Percentiles rank a stretch among this genome's conserved stretches.
phyloP scores from a whole-genome alignment of 2,888 invertebrate genomes.

The Myathropa florea region DNA sequence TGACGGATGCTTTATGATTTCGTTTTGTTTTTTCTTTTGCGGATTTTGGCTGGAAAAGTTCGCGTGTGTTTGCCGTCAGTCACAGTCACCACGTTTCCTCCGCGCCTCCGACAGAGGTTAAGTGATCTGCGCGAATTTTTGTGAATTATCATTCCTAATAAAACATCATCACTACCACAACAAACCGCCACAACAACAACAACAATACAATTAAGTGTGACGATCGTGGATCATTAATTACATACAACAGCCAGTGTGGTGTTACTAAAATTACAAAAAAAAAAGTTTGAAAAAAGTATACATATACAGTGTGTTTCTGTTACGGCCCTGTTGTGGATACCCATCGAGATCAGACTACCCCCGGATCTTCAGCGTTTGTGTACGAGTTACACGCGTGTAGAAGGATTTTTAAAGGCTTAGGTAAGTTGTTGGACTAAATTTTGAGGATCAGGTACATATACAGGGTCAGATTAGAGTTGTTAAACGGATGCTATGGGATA shows the following conservation, averaged over 20 bases:
- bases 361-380: conserved; percentile 11
- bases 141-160: background rate
- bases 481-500: no score
- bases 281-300: background rate
- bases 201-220: conserved; percentile 22
- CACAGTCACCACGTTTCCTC: conserved; percentile 1
- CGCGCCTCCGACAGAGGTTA: conserved; percentile 28
- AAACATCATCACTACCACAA: background rate
- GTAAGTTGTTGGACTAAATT: conserved; percentile 36
- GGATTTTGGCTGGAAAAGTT: conserved; percentile 44
- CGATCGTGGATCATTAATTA: conserved; percentile 54
- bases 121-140: conserved; percentile 38
- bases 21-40: conserved; percentile 20
- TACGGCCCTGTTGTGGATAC: conserved; percentile 60
- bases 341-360: conserved; percentile 27
- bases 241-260: conserved; percentile 50
- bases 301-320: conserved; percentile 18
- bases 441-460: background rate
- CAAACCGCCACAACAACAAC: background rate
- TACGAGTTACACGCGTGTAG: conserved; percentile 38
- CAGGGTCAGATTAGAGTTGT: background rate
- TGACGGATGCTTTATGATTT: conserved; percentile 52
- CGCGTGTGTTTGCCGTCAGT: conserved; percentile 11
- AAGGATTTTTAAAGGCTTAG: conserved; percentile 61
- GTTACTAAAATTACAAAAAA: conserved; percentile 3